phyloP scores from a whole-genome alignment of 2,888 invertebrate species.

The Caenorhabditis afra region DNA sequence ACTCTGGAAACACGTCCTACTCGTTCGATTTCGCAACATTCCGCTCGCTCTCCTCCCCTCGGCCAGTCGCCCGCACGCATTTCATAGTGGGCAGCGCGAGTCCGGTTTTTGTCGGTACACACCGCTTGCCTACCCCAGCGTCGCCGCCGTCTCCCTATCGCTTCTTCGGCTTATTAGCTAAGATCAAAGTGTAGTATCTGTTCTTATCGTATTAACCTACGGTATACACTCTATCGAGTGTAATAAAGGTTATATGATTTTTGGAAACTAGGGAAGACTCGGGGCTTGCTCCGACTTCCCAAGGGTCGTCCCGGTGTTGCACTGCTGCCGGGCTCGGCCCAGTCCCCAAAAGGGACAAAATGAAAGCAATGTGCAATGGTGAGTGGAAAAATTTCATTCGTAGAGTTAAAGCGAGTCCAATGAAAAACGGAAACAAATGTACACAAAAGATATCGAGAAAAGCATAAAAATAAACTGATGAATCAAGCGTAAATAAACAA shows the following conservation, averaged over 20 bases:
- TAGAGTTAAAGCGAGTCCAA: no score
- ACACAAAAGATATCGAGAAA: neutral
- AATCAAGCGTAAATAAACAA: no score
- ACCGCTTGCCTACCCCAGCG: no score
- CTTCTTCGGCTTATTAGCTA: conserved; percentile 64
- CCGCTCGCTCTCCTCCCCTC: no score
- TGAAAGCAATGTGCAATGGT: no score
- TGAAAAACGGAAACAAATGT: no score
- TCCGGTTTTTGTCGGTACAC: no score
- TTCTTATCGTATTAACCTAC: conserved; percentile 63
- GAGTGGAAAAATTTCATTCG: no score
- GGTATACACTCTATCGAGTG: conserved; percentile 58
- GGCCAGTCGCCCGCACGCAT: no score
- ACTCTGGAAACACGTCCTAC: no score
- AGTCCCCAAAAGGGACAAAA: conserved; percentile 26
- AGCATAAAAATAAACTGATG: neutral
- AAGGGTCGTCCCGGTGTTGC: conserved; percentile 59
- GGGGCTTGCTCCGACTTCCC: conserved; percentile 59
- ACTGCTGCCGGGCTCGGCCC: conserved; percentile 58
- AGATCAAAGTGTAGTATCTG: conserved; percentile 65
- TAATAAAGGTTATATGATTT: conserved; percentile 60
- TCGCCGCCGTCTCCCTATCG: conserved; percentile 9
- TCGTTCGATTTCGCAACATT: no score
- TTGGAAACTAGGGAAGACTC: conserved; percentile 52
- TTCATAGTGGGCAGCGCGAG: no score